phyloP scores from a whole-genome alignment of 2,888 invertebrate genomes.

The Tachina lurida region DNA sequence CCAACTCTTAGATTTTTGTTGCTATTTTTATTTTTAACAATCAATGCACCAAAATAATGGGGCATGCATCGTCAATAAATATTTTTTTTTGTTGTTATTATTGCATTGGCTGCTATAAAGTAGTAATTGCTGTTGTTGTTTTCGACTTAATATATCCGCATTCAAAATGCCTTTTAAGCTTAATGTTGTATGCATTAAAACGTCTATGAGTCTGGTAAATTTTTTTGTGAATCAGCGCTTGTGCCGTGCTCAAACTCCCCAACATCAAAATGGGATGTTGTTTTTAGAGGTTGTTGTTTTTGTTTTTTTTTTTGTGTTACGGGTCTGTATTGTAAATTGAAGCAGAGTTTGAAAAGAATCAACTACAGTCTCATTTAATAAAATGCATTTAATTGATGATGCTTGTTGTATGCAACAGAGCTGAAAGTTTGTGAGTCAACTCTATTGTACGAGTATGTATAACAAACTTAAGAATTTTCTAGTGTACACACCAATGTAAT shows the following conservation, averaged over 20 bases:
- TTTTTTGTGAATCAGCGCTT: slow-evolving; percentile 57
- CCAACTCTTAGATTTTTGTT: neutral
- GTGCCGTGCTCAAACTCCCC: slow-evolving; percentile 41
- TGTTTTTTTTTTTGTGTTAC: neutral
- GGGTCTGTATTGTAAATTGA: neutral
- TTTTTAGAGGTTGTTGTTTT: slow-evolving; percentile 34
- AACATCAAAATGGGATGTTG: slow-evolving; percentile 38
- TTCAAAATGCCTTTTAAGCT: slow-evolving; percentile 69
- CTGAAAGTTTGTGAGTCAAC: no score
- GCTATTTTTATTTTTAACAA: slow-evolving; percentile 21
- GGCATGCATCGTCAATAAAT: slow-evolving; percentile 57
- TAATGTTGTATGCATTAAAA: slow-evolving; percentile 67
- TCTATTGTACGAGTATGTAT: no score
- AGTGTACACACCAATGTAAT: no score
- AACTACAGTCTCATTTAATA: neutral
- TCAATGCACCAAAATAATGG: slow-evolving; percentile 44
- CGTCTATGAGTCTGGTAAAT: slow-evolving; percentile 66
- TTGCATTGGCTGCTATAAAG: slow-evolving; percentile 8
- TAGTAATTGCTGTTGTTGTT: slow-evolving; percentile 20
- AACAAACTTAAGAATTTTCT: no score
- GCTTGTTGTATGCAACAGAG: no score
- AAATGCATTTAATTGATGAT: neutral
- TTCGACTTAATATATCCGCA: slow-evolving; percentile 64
- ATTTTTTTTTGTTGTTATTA: slow-evolving; percentile 26
- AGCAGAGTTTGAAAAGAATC: slow-evolving; percentile 33